Conservation (phyloP, 2,888 invertebrate genomes). For the Fabriciana adippe region DNA sequence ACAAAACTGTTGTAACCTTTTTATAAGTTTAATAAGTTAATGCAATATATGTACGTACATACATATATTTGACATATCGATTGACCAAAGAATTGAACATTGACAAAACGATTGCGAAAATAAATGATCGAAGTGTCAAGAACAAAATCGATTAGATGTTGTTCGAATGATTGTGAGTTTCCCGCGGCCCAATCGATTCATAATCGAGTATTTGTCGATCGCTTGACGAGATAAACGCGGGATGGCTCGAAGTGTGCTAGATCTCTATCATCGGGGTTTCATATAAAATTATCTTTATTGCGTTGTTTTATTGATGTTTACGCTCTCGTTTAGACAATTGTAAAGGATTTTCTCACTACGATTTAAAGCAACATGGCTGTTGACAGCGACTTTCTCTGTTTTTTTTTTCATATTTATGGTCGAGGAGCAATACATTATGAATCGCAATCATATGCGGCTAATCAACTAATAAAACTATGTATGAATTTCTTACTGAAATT, state of each 20-base stretch:
- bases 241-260: constrained; percentile 40
- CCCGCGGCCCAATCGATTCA: constrained; percentile 43
- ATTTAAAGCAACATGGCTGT: no score
- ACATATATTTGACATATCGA: constrained; percentile 26
- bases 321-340: constrained; percentile 20
- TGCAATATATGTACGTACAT: not conserved
- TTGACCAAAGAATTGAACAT: constrained; percentile 28
- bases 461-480: constrained; percentile 8
- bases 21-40: no score
- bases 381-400: no score
- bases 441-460: not conserved
- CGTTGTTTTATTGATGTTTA: constrained; percentile 34
- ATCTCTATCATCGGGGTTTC: constrained; percentile 36
- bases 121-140: constrained; percentile 41
- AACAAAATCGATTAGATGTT: constrained; percentile 44
- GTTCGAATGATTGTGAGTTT: constrained; percentile 41
- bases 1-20: no score
- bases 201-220: constrained; percentile 46
- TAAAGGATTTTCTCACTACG: not conserved
- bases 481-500: constrained; percentile 29
- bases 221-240: constrained; percentile 36
- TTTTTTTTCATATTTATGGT: no score
- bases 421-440: no score
- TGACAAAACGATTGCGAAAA: constrained; percentile 32
- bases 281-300: constrained; percentile 39